Conservation (phyloP, 2,797 vertebrate species). For the Paratrypauchen microcephalus region DNA sequence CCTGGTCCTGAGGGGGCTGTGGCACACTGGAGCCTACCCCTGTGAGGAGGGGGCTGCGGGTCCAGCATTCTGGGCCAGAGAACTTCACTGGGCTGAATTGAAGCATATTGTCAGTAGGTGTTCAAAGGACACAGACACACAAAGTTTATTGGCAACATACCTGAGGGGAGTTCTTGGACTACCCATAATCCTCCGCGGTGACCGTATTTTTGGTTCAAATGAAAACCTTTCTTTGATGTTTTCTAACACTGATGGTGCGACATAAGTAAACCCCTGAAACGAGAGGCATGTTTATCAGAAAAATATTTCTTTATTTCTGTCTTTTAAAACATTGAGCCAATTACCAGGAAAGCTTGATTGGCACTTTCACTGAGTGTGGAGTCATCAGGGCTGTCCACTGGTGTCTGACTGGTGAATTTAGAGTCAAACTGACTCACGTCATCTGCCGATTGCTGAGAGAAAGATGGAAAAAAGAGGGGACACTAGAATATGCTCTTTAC, state of each 20-base stretch:
- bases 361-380: slow-evolving; percentile 99
- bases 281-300: background rate
- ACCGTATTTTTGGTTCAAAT: slow-evolving; percentile 98
- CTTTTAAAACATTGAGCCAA: background rate
- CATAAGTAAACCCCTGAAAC: slow-evolving; percentile 93
- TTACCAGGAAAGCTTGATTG: slow-evolving; percentile 98
- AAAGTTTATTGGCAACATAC: slow-evolving; percentile 63
- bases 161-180: slow-evolving; percentile 96
- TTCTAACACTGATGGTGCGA: slow-evolving; percentile 98
- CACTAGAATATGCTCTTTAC: background rate
- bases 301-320: background rate
- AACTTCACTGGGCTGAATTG: slow-evolving; percentile 90
- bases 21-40: slow-evolving; percentile 55
- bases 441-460: slow-evolving; percentile 94
- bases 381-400: slow-evolving; percentile 98
- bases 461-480: background rate
- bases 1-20: slow-evolving; percentile 83
- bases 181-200: slow-evolving; percentile 93
- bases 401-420: slow-evolving; percentile 99
- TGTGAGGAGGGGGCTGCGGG: slow-evolving; percentile 82
- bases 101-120: background rate
- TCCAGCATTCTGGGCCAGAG: slow-evolving; percentile 90
- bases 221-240: slow-evolving; percentile 98
- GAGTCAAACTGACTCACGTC: slow-evolving; percentile 99
- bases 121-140: background rate